Percentiles rank a stretch among this genome's conserved stretches.
Conservation (phyloP, 2,797 vertebrate species). For the Zenarchopterus dispar region DNA sequence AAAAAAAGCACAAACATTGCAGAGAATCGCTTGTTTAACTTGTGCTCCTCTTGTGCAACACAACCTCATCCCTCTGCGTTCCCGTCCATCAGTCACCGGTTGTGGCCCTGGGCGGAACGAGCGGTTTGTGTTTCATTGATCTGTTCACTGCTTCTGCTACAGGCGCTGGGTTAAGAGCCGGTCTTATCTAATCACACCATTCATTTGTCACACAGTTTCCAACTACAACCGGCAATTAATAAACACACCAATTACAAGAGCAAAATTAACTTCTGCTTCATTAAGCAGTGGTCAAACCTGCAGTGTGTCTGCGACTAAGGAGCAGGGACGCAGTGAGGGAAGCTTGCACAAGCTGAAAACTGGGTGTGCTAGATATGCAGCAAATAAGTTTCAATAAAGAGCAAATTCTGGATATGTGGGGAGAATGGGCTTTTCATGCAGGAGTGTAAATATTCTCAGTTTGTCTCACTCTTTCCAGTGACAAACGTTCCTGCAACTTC, state of each 20-base stretch:
- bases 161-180: conserved; percentile 56
- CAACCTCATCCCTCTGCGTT: conserved; percentile 38
- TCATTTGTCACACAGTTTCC: conserved; percentile 64
- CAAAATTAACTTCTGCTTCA: conserved; percentile 58
- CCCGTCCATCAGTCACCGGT: conserved; percentile 55
- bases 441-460: conserved; percentile 47
- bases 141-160: conserved; percentile 48
- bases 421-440: conserved; percentile 47
- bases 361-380: conserved; percentile 25
- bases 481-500: conserved; percentile 13
- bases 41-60: conserved; percentile 26
- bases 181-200: conserved; percentile 72
- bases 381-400: conserved; percentile 42
- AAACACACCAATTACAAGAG: conserved; percentile 66
- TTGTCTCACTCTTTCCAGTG: conserved; percentile 49
- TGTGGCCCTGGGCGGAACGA: conserved; percentile 32
- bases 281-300: conserved; percentile 36
- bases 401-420: conserved; percentile 32
- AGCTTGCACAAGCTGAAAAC: conserved; percentile 21
- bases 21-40: conserved; percentile 8
- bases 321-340: not conserved
- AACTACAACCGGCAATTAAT: conserved; percentile 63
- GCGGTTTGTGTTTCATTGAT: conserved; percentile 69
- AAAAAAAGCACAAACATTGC: conserved; percentile 13
- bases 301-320: conserved; percentile 1